Base-by-base conservation (phyloP, 2,888 invertebrate genomes). In the Acanthosepion pharaonis region DNA sequence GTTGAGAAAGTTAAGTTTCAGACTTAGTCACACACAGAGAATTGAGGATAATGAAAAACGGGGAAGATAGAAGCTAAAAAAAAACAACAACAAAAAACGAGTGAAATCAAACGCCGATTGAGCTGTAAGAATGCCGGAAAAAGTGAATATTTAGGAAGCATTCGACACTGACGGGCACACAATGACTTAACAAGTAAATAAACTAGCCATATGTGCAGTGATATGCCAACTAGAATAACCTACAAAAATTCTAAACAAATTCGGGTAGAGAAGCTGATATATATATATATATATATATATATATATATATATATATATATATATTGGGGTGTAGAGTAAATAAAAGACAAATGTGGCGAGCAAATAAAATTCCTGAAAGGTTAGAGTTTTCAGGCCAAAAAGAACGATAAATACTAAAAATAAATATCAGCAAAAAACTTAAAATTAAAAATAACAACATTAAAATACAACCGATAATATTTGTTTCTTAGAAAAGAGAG, bases 321-420 rank as follows among this genome's bases (percentile, higher is more conserved):
- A 33, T 33, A 33, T 33, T 0, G 33, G 33, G 33, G 33, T 33
- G 33, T 33, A n/a, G n/a, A 28, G n/a, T 9, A 78, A 78, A 78
- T n/a, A 78, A n/a, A 78, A 28, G 33, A 59, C 3, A 11, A 78
- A 2, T 64, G 64, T 78, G 59, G 59, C 59, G 11, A 28, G 8
- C 78, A 78, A 59, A 78, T 78, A 78, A 78, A 78, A 78, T n/a
- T 78, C 78, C 78, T 78, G 8, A 78, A 78, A 78, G 78, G 78
- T 78, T 78, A 78, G 78, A n/a, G 28, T n/a, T 28, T n/a, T 78
- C 78, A n/a, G 78, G 6, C 78, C n/a, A 28, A 78, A 78, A n/a
- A n/a, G 15, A 78, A 78, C 28, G 28, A 78, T 28, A 78, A n/a
- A 78, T 78, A 9, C 28, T 78, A n/a, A 18, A 78, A 78, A 78